Base-by-base conservation (phyloP, 2,888 invertebrate genomes). In the Linnaemya vulpina region DNA sequence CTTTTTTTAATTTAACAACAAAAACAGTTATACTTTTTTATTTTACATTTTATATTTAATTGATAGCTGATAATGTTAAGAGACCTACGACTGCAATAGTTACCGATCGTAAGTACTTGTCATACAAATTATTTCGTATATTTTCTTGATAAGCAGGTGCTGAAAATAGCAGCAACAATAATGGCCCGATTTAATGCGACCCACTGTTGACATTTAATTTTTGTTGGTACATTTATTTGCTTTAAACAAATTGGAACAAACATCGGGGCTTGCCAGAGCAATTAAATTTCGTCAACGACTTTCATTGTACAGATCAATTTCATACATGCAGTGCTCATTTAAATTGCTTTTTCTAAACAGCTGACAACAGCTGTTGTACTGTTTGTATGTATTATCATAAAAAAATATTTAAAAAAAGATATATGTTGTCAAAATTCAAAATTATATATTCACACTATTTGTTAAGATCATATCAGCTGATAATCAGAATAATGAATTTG, bases 101-200 rank as follows among this genome's bases (percentile, higher is more conserved):
- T 46, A 70, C 13, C 55, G 70, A 55, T 71, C 25, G 49, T 82
- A 76, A 65, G 30, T 71, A 82, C 63, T 70, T 76, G 71, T 76
- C 77, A 77, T 58, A 83, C 71, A 73, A 71, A 77, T 65, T 71
- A 71, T 82, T 71, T 20, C 15, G 22, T 22, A 49, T 60, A n/a
- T 76, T 71, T 74, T 35, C 22, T 40, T 74, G 77, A 82, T 82
- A 78, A 82, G 77, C 63, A 15, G 49, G 38, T 30, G 40, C 40
- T 62, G 7, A 43, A 62, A 22, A 49, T 60, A 35, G 40, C n/a
- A 43, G 40, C 17, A 55, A 43, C 22, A 75, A 43, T 11, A 53
- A 35, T 20, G 20, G 51, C 3, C 30, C 2, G 1, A 70, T 51
- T 46, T 46, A n/a, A 46, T 46, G 3, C n/a, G 46, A 46, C 15